phyloP scores from a whole-genome alignment of 2,888 invertebrate genomes.

The Gari tellinella region DNA sequence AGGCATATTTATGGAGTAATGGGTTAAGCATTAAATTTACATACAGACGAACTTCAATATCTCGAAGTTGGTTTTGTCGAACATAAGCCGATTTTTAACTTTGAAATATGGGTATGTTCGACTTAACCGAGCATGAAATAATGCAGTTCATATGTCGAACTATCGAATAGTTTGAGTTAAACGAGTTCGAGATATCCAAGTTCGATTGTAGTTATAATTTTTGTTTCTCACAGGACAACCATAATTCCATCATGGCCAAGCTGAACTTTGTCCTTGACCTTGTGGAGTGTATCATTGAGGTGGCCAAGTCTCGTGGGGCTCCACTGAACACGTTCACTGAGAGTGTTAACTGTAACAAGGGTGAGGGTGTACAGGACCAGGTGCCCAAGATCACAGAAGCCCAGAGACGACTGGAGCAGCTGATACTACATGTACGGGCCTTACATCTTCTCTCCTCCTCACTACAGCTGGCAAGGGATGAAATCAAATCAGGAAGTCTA shows the following conservation, averaged over 20 bases:
- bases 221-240: constrained; percentile 89
- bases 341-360: constrained; percentile 68
- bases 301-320: constrained; percentile 85
- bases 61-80: too few relatives aligned
- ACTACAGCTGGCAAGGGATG: constrained; percentile 92
- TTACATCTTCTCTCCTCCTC: constrained; percentile 98
- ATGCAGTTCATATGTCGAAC: too few relatives aligned
- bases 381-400: constrained; percentile 53
- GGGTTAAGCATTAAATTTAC: too few relatives aligned
- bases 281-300: constrained; percentile 96
- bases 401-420: constrained; percentile 89
- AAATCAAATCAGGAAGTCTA: constrained; percentile 92
- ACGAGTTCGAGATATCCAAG: too few relatives aligned
- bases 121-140: too few relatives aligned
- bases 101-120: too few relatives aligned
- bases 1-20: too few relatives aligned
- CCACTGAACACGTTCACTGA: constrained; percentile 81
- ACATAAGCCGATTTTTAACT: too few relatives aligned
- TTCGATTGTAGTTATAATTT: too few relatives aligned
- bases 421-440: constrained; percentile 94
- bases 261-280: constrained; percentile 98
- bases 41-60: too few relatives aligned
- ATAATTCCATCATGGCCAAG: constrained; percentile 98
- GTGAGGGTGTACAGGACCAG: constrained; percentile 43
- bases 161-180: too few relatives aligned